A percentile compares a stretch with the other conserved stretches of the same genome.
Conservation (phyloP, 2,113 vertebrate species). For the Sylvietta virens region DNA sequence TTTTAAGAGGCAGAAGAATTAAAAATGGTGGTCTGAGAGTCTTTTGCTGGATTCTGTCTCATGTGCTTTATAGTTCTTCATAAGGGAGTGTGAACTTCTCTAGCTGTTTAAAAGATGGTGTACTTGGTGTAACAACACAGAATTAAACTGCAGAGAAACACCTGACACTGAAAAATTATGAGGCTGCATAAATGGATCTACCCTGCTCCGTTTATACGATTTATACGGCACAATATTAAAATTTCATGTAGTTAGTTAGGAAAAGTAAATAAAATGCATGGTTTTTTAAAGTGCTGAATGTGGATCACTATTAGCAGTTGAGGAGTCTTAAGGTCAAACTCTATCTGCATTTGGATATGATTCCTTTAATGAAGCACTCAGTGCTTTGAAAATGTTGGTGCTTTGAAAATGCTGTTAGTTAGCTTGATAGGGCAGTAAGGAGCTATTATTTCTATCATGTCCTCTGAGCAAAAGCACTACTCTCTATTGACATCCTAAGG, state of each 20-base stretch:
- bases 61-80: not conserved
- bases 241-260: not conserved
- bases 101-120: not conserved
- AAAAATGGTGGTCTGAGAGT: not conserved
- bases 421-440: not conserved
- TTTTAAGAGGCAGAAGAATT: not conserved
- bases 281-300: not conserved
- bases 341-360: not conserved
- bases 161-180: not conserved
- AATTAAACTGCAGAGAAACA: not conserved
- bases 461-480: not conserved
- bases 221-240: not conserved
- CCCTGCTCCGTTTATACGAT: accelerated
- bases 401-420: not conserved
- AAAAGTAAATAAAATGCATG: not conserved
- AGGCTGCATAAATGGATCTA: not conserved
- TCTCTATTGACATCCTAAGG: not conserved
- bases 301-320: not conserved
- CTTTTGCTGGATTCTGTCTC: not conserved
- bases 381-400: not conserved
- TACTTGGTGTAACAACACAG: not conserved
- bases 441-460: not conserved
- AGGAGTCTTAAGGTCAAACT: not conserved
- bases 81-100: not conserved
- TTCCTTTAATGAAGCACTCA: not conserved